Evolutionary conservation across 2,888 invertebrate species (phyloP), one percentile per base, ranked within the genome.

Genomic region (Lordiphosa fenestrarum): DNA sequence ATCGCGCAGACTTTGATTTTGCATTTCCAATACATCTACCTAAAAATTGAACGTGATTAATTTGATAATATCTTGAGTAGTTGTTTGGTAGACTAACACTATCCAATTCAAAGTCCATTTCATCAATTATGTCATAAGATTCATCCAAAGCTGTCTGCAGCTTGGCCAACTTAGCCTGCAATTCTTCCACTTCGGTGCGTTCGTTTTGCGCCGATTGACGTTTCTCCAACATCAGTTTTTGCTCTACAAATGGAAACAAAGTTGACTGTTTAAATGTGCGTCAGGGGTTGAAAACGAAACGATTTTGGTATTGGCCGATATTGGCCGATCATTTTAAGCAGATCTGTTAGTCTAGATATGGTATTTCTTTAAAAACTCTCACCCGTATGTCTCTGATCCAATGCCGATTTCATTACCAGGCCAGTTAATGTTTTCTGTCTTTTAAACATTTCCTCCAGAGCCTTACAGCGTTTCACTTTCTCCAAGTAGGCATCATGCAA

Each of bases 21-120:
- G 87, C 66, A 85, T 74, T 73, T 88, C 89, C 36, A 88, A 70
- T 48, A 82, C 55, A 46, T 86, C 86, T 15, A 89, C 77, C 89
- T 88, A 53, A 0, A 5, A 15, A n/a, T 30, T 9, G 10, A 12
- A 4, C 41, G 12, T 7, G 47, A 36, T 33, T 36, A 15, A 54
- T 42, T 25, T 15, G 4, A 19, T 40, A 19, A 44, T 25, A 13
- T 25, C 2, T 6, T 7, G 1, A 15, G 5, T 4, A 7, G 0
- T 39, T 41, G 19, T 6, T 13, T n/a, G 19, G 21, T 41, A 2
- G 13, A 65, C 77, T 71, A 76, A 89, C 88, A 59, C 88, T 89
- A 37, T 88, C 88, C 59, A 88, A 66, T 61, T 88, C 88, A 60
- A 88, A 88, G 60, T 88, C 88, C 75, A 89, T 86, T 76, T 85